A percentile compares a stretch with the other conserved stretches of the same genome.
Conservation (phyloP, 1,140 invertebrate species). For the Anastrepha obliqua region DNA sequence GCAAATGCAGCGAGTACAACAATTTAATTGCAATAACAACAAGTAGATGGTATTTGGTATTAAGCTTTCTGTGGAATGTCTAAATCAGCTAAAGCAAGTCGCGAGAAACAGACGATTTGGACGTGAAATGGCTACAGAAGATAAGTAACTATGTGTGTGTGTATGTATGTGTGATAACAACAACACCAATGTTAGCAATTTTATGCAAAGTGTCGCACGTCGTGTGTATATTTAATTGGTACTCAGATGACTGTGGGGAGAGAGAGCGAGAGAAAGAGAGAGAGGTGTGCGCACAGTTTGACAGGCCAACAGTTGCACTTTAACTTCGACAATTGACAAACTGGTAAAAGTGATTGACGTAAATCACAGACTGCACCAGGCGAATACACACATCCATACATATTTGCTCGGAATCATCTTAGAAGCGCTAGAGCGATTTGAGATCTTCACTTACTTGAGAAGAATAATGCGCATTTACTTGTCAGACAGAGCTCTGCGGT, state of each 20-base stretch:
- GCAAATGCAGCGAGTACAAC: neutral
- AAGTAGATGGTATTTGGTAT: slow-evolving; percentile 12
- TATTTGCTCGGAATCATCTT: too few species aligned
- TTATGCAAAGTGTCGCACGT: neutral
- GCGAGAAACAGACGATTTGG: neutral
- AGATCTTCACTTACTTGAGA: too few species aligned
- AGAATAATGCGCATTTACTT: too few species aligned
- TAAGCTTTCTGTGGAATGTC: slow-evolving; percentile 48
- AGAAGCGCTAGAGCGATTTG: too few species aligned
- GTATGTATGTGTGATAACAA: neutral
- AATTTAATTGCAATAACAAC: neutral
- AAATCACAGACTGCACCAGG: neutral
- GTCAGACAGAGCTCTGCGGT: too few species aligned
- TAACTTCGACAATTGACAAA: slow-evolving; percentile 6
- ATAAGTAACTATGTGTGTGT: too few species aligned
- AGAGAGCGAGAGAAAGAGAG: neutral
- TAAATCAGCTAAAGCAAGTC: slow-evolving; percentile 19
- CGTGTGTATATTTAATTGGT: slow-evolving; percentile 36
- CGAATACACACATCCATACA: neutral
- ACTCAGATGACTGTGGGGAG: neutral
- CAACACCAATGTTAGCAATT: neutral
- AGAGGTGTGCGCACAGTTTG: neutral
- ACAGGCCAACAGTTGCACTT: neutral
- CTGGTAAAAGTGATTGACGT: slow-evolving; percentile 13
- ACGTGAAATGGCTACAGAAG: neutral